Evolutionary conservation across 2,113 vertebrate genomes (phyloP).

Genomic region (Heloderma charlesbogerti): DNA sequence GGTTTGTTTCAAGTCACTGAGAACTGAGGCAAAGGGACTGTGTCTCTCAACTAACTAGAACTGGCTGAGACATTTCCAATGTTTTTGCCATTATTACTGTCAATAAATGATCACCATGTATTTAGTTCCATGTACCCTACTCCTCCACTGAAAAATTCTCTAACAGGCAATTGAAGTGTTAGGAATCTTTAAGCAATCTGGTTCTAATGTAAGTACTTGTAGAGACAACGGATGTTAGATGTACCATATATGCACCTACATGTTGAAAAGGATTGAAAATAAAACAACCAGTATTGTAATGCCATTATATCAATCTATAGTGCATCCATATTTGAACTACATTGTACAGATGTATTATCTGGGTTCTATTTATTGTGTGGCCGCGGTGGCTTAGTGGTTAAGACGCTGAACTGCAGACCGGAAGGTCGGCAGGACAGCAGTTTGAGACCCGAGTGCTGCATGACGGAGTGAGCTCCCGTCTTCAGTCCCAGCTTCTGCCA

Average conservation of each 20-base stretch:
- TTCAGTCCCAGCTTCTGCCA: no score
- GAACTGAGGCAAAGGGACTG: not conserved
- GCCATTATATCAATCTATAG: no score
- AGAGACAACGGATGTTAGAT: not conserved
- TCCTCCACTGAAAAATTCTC: not conserved
- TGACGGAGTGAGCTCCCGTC: no score
- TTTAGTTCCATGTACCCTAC: no score
- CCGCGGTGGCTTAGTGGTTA: no score
- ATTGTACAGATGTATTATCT: no score
- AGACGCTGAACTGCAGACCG: no score
- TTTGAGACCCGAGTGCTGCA: no score
- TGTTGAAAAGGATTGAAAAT: not conserved
- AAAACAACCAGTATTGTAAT: not conserved
- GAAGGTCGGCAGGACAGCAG: no score
- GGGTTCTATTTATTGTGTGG: no score
- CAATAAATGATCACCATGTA: not conserved
- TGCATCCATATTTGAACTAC: no score
- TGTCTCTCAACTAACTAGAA: not conserved
- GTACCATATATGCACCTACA: not conserved
- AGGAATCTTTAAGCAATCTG: not conserved
- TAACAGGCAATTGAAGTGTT: not conserved
- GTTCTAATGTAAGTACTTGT: not conserved
- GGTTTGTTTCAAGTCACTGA: rapidly evolving
- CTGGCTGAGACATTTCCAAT: not conserved
- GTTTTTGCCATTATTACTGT: not conserved